phyloP scores from a whole-genome alignment of 2,888 invertebrate genomes.

The Agrotis puta region DNA sequence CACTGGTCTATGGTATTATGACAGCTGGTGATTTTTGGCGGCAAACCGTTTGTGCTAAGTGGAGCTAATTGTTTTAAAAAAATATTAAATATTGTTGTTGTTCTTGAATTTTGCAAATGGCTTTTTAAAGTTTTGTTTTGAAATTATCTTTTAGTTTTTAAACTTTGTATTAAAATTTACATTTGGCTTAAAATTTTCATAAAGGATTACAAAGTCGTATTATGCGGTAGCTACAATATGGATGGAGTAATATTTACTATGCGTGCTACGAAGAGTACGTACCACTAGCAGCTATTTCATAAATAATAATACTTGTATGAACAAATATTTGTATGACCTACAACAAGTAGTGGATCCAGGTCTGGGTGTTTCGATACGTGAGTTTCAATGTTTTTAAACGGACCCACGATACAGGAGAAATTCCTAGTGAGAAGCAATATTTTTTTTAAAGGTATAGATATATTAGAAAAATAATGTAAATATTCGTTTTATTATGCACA shows the following conservation, averaged over 20 bases:
- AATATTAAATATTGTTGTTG: neutral
- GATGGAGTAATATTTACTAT: neutral
- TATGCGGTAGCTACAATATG: neutral
- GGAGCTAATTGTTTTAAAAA: slow-evolving; percentile 16
- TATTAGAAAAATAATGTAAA: neutral
- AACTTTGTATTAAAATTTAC: neutral
- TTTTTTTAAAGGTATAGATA: neutral
- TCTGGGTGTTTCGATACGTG: too few species aligned
- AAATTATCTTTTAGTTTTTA: neutral
- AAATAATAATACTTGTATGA: too few species aligned
- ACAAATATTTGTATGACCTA: too few species aligned
- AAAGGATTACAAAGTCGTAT: neutral
- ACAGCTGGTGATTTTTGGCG: slow-evolving; percentile 54
- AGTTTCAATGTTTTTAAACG: too few species aligned
- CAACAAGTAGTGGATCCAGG: too few species aligned
- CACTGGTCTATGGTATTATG: slow-evolving; percentile 57
- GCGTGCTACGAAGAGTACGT: too few species aligned
- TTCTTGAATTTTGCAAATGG: neutral
- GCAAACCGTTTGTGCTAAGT: slow-evolving; percentile 10
- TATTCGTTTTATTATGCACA: too few species aligned
- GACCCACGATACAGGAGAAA: too few species aligned
- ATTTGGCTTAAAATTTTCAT: neutral
- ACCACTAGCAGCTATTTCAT: too few species aligned
- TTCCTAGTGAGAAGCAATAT: too few species aligned
- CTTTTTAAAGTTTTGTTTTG: neutral